Conservation (phyloP, 2,888 invertebrate genomes). For the Sclerodermus sp. region DNA sequence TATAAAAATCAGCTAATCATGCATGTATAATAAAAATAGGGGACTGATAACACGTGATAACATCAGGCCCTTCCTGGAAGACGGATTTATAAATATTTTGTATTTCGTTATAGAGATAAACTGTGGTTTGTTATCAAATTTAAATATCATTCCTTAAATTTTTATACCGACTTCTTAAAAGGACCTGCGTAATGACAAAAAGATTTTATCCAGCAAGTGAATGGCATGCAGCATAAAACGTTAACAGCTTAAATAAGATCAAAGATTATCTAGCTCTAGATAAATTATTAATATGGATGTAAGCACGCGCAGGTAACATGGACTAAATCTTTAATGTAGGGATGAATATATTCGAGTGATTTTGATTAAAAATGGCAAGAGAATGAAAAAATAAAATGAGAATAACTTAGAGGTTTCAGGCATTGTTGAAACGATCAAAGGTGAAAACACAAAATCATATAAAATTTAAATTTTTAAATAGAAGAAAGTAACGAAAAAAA, state of each 20-base stretch:
- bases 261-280: conserved; percentile 23
- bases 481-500: conserved; percentile 18
- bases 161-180: background rate
- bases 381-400: conserved; percentile 58
- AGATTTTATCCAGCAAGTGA: conserved; percentile 31
- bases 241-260: background rate
- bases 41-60: too few species aligned
- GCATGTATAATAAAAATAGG: too few species aligned
- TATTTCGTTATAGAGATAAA: background rate
- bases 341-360: conserved; percentile 39
- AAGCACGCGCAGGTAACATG: conserved; percentile 38
- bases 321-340: conserved; percentile 36
- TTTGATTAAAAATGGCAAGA: conserved; percentile 30
- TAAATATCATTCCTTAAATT: background rate
- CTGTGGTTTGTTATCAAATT: too few species aligned
- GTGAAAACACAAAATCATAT: conserved; percentile 41
- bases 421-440: conserved; percentile 64
- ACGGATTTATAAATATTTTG: conserved; percentile 1
- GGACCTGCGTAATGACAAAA: conserved; percentile 8
- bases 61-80: conserved; percentile 24
- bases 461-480: too few species aligned
- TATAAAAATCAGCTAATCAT: too few species aligned
- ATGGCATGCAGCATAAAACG: conserved; percentile 29
- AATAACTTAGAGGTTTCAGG: conserved; percentile 63
- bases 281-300: conserved; percentile 33